Conservation (phyloP, 2,797 vertebrate genomes). For the Peromyscus aztecus region DNA sequence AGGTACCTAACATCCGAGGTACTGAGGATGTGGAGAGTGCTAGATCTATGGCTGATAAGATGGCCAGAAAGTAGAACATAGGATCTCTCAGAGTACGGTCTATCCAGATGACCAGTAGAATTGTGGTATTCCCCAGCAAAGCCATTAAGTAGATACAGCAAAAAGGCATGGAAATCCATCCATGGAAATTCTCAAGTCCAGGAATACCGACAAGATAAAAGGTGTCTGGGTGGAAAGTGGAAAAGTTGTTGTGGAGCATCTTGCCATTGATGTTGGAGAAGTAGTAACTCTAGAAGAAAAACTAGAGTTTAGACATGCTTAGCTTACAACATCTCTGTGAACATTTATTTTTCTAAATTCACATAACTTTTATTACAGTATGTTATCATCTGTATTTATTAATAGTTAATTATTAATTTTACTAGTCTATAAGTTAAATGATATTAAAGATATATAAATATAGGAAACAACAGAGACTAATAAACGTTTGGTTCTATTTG, state of each 20-base stretch:
- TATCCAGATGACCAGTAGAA: conserved; percentile 69
- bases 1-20: conserved; percentile 65
- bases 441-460: background rate
- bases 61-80: conserved; percentile 73
- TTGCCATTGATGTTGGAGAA: background rate
- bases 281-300: background rate
- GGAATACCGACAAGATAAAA: conserved; percentile 75
- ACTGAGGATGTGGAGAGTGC: conserved; percentile 60
- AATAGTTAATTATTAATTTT: background rate
- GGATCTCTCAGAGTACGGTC: conserved; percentile 53
- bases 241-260: conserved; percentile 55
- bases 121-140: conserved; percentile 64
- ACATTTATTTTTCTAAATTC: background rate
- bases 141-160: conserved; percentile 61
- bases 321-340: background rate
- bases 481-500: background rate
- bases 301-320: background rate
- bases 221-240: conserved; percentile 57
- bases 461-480: background rate
- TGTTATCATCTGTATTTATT: background rate
- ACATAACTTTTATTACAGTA: background rate
- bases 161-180: conserved; percentile 76
- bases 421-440: background rate
- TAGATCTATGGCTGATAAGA: conserved; percentile 60
- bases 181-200: conserved; percentile 58